Percentiles rank a stretch among this genome's conserved stretches.
Evolutionary conservation across 1,140 invertebrate genomes (phyloP).

Genomic region (Lerema accius): DNA sequence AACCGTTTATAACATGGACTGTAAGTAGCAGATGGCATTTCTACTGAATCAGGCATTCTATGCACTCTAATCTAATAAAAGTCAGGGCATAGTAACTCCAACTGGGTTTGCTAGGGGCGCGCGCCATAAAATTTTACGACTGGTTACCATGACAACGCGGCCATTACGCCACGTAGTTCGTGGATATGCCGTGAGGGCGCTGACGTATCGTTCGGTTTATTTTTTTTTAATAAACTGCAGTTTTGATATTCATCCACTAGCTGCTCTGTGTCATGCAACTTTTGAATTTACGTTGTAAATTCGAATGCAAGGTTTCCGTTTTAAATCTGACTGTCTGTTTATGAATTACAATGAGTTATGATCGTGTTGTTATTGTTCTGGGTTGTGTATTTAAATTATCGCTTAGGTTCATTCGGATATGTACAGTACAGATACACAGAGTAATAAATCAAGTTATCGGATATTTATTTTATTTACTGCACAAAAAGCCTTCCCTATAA

Average conservation of each 20-base stretch:
- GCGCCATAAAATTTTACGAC: conserved; percentile 75
- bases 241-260: conserved; percentile 14
- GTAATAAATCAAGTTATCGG: no score
- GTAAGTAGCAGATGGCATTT: conserved; percentile 1
- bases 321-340: no score
- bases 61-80: conserved; percentile 55
- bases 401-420: no score
- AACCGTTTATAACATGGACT: not conserved
- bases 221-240: conserved; percentile 1
- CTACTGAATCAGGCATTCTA: conserved; percentile 23
- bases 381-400: no score
- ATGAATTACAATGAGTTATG: not conserved
- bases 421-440: no score
- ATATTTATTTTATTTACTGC: no score
- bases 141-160: conserved; percentile 65
- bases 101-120: conserved; percentile 51
- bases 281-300: conserved; percentile 22
- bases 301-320: not conserved
- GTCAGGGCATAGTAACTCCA: conserved; percentile 39
- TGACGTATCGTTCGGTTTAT: conserved; percentile 29
- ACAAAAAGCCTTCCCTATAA: no score
- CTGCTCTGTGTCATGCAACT: conserved; percentile 13
- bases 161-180: conserved; percentile 57
- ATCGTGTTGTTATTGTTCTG: no score
- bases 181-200: conserved; percentile 50